These are phyloP conservation scores for Ellobius talpinus DNA, from an alignment of 2,113 vertebrate species.

Conservation along the genomic window DNA sequence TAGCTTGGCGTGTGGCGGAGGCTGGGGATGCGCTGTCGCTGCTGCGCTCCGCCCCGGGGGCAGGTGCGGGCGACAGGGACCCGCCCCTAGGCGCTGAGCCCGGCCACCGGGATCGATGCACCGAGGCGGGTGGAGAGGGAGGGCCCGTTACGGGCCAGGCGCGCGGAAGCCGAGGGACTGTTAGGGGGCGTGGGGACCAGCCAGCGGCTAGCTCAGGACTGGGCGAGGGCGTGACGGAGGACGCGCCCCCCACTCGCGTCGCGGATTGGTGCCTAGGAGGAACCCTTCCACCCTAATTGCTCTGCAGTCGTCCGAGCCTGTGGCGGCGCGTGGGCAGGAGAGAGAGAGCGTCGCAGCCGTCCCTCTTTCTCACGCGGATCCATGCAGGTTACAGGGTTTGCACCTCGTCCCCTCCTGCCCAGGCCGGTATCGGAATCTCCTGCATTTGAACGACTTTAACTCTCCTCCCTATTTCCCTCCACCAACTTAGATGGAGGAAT, in stretches of 20 bases:
- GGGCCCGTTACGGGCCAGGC: neutral
- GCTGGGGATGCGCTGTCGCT: conserved; percentile 55
- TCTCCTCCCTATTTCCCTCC: neutral
- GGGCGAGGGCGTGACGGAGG: neutral
- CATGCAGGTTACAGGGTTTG: neutral
- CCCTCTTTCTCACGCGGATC: neutral
- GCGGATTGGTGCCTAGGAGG: neutral
- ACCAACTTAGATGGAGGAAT: neutral
- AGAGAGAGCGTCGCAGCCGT: neutral
- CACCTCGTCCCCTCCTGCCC: neutral
- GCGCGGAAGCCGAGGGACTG: neutral
- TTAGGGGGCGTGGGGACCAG: neutral
- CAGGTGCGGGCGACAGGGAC: conserved; percentile 78
- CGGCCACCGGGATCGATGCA: neutral
- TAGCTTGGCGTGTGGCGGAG: conserved; percentile 26
- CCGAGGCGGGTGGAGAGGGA: neutral
- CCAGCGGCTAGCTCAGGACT: neutral
- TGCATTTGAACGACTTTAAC: neutral
- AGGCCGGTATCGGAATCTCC: neutral
- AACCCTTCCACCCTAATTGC: neutral
- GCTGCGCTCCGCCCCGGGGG: conserved; percentile 79
- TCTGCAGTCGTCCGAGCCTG: neutral
- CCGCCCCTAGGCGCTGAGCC: conserved; percentile 68
- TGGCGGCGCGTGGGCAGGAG: neutral
- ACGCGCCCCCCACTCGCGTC: neutral